Evolutionary conservation across 2,113 vertebrate genomes (phyloP).

Genomic region (Cettia cetti): DNA sequence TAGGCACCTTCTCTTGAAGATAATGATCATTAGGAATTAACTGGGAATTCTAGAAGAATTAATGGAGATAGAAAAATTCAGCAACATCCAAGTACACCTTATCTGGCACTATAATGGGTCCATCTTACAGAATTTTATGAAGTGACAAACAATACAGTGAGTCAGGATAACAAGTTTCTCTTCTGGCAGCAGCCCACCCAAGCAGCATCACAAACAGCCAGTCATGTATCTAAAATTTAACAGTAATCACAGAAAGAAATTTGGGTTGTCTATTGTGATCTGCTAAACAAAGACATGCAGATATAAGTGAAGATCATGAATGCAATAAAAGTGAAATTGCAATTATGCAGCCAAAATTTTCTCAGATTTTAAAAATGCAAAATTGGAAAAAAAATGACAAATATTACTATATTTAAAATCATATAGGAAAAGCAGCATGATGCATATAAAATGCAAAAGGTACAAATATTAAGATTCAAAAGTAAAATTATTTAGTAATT

Average conservation of each 20-base stretch:
- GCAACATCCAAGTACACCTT: neutral
- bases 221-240: conserved; percentile 52
- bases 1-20: neutral
- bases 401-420: neutral
- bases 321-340: neutral
- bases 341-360: neutral
- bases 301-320: neutral
- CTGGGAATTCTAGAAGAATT: neutral
- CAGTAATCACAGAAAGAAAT: conserved; percentile 67
- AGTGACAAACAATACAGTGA: neutral
- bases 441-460: neutral
- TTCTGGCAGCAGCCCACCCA: conserved; percentile 70
- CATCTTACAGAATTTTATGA: neutral
- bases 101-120: neutral
- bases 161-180: neutral
- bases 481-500: neutral
- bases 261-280: conserved; percentile 13
- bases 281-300: conserved; percentile 27
- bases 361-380: neutral
- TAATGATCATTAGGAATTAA: neutral
- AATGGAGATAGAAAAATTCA: neutral
- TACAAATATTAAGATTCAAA: neutral
- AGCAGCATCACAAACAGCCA: conserved; percentile 53
- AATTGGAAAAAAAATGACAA: neutral
- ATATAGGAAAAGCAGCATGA: neutral